phyloP scores from a whole-genome alignment of 2,113 vertebrate genomes.

The Neoarius graeffei region DNA sequence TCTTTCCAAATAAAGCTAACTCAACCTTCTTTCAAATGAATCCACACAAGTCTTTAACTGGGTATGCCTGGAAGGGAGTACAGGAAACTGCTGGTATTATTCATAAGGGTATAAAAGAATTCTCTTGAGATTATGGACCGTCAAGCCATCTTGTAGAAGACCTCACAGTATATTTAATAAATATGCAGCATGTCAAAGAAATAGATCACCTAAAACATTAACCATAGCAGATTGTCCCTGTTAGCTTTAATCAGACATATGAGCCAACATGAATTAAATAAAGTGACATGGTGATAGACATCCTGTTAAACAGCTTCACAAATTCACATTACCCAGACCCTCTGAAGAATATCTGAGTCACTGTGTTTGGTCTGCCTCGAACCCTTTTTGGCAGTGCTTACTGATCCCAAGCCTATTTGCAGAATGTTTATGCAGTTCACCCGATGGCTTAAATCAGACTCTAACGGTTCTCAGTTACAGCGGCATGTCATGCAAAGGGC shows the following conservation, averaged over 20 bases:
- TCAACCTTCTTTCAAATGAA: constrained; percentile 31
- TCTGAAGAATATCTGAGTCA: constrained; percentile 35
- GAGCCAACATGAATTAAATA: constrained; percentile 17
- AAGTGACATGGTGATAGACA: constrained; percentile 4
- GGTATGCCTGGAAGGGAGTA: constrained; percentile 3
- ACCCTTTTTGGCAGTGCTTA: constrained; percentile 29
- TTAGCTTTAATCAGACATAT: constrained; percentile 12
- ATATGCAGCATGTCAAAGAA: not conserved
- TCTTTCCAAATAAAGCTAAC: constrained; percentile 25
- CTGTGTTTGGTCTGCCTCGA: constrained; percentile 11
- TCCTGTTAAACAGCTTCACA: constrained; percentile 13
- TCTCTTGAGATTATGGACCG: not conserved
- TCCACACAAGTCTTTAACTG: constrained; percentile 14
- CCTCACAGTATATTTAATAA: not conserved
- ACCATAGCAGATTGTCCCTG: not conserved
- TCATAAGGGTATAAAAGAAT: not conserved
- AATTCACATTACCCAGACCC: not conserved
- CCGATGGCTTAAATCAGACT: constrained; percentile 18
- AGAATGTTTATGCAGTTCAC: constrained; percentile 33
- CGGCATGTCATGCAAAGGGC: not conserved
- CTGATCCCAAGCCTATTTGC: constrained; percentile 28
- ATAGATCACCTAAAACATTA: not conserved
- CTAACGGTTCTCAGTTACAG: not conserved
- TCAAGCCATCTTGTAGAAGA: not conserved
- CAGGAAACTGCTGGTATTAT: not conserved